Conservation (phyloP, 2,797 vertebrate species). For the Microhierax caerulescens region DNA sequence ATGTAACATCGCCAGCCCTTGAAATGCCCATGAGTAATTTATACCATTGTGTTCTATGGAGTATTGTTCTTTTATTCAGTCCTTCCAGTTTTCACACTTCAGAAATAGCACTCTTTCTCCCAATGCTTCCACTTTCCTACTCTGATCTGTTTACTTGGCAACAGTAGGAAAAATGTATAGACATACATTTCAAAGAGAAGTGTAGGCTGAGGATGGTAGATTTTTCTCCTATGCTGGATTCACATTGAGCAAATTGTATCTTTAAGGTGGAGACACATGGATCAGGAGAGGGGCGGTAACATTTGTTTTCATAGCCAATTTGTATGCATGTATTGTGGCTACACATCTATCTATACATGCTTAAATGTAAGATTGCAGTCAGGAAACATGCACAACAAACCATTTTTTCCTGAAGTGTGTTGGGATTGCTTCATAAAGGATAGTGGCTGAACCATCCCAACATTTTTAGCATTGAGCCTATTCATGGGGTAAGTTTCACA, state of each 20-base stretch:
- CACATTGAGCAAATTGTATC: rapidly evolving
- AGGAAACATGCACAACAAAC: background rate
- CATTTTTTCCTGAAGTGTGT: background rate
- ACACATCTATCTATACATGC: rapidly evolving
- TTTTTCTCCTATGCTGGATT: background rate
- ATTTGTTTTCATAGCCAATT: background rate
- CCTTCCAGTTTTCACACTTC: background rate
- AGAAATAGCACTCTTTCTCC: constrained; percentile 16
- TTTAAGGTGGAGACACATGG: background rate
- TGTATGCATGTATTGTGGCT: background rate
- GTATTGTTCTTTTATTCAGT: constrained; percentile 60
- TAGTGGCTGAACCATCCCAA: background rate
- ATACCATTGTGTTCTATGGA: constrained; percentile 62
- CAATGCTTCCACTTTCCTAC: background rate
- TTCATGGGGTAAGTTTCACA: background rate
- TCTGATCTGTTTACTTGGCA: background rate
- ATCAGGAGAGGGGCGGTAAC: background rate
- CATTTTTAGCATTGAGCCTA: background rate
- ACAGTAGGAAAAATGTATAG: background rate
- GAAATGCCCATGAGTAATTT: constrained; percentile 55
- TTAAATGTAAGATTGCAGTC: background rate
- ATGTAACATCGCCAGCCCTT: background rate
- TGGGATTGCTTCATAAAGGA: background rate
- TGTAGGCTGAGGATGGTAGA: background rate
- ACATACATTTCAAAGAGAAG: background rate